Evolutionary conservation across 2,797 vertebrate genomes (phyloP).

Genomic region (Lophius americanus): DNA sequence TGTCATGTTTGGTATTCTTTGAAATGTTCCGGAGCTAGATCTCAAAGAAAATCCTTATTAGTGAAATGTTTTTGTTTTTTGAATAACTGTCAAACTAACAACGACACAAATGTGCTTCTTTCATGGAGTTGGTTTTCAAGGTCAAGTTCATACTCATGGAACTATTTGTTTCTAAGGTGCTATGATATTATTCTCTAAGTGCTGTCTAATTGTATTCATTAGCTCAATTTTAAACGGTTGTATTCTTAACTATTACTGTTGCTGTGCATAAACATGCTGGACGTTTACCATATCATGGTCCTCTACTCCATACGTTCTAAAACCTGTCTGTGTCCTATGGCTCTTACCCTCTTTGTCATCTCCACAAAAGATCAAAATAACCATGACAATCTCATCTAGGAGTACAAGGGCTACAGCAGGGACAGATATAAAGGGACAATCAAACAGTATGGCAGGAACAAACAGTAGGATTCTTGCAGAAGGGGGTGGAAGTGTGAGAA

Average conservation of each 20-base stretch:
- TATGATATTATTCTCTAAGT: background rate
- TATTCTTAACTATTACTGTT: constrained; percentile 19
- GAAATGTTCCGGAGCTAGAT: no score
- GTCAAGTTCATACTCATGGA: no score
- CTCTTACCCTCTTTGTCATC: constrained; percentile 62
- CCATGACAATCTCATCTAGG: constrained; percentile 76
- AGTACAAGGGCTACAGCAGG: constrained; percentile 48
- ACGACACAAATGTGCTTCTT: no score
- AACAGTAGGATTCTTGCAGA: constrained; percentile 50
- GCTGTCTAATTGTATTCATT: background rate
- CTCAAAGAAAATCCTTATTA: no score
- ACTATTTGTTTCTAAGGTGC: no score
- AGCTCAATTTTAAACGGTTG: constrained; percentile 1
- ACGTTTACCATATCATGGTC: constrained; percentile 57
- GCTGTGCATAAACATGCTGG: constrained; percentile 32
- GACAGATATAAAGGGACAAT: constrained; percentile 65
- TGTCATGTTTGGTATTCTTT: no score
- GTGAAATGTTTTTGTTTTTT: no score
- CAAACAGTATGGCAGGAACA: constrained; percentile 54
- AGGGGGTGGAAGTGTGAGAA: constrained; percentile 69
- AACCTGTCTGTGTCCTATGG: constrained; percentile 46
- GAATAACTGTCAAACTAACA: no score
- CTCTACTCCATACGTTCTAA: constrained; percentile 36
- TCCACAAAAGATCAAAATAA: constrained; percentile 70
- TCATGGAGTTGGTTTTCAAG: no score